Base-by-base conservation (phyloP, 2,797 vertebrate species). In the Acestrorhynchus altus region DNA sequence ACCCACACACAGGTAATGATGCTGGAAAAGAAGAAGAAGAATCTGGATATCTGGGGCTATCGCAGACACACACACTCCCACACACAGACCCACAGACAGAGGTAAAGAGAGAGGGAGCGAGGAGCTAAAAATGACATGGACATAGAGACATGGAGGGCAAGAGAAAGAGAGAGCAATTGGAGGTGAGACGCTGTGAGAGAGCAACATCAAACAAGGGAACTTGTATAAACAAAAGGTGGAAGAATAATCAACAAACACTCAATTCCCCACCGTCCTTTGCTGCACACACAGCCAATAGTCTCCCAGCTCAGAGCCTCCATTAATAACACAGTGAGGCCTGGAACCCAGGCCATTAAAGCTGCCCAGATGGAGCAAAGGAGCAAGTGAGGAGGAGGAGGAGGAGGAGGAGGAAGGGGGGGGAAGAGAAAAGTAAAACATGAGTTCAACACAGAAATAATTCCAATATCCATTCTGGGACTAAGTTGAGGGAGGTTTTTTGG, bases 11-110 rank as follows among this genome's bases (percentile, higher is more conserved):
- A 80, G 72, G 94, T 95, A 97, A 96, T 95, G 95, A 96, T 94
- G 95, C 94, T 90, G 94, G 90, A 92, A 91, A 64, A 93, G 90
- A 91, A 90, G 89, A 95, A 91, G 91, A 87, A 86, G 94, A 90
- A 81, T 88, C 88, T 59, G 28, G 83, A 86, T 95, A 95, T 94
- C 94, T 28, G 84, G 95, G 93, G 94, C 88, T 94, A 82, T 74
- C 82, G 83, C 81, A 74, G 75, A 78, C 78, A 72, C 61, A 64
- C 64, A 68, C 64, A 70, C 51, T 59, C 60, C 39, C 57, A 73
- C 31, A 77, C 54, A 31, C 40, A 39, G 59, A 57, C 47, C 63
- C 44, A 59, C 56, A 78, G 2, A 68, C 1, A 35, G 11, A 66
- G 16, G 71, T 51, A 80, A 40, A 76, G 28, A 67, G 11, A 18